phyloP scores from a whole-genome alignment of 2,888 invertebrate genomes.

The Zygaena filipendulae region DNA sequence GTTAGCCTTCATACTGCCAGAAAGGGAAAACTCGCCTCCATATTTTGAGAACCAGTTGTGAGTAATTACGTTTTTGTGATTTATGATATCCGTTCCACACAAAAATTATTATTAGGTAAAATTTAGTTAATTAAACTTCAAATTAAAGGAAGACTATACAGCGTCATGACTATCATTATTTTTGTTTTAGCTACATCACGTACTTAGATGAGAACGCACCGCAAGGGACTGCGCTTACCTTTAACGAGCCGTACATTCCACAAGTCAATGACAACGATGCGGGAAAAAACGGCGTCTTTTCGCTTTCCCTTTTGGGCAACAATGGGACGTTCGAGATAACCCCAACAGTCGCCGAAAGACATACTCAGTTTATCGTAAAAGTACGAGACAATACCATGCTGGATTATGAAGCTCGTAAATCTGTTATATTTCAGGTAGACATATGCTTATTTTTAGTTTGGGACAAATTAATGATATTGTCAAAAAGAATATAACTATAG shows the following conservation, averaged over 20 bases:
- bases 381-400: constrained; percentile 84
- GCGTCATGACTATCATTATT: not conserved
- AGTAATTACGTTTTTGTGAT: constrained; percentile 28
- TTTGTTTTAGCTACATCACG: constrained; percentile 73
- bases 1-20: constrained; percentile 84
- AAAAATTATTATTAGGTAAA: not conserved
- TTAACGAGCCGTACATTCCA: constrained; percentile 77
- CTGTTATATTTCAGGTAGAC: constrained; percentile 78
- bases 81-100: not conserved
- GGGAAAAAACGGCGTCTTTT: constrained; percentile 86
- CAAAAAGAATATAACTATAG: no score
- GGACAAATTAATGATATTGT: not conserved
- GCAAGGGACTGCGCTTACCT: constrained; percentile 80
- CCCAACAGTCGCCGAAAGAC: constrained; percentile 84
- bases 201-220: constrained; percentile 84
- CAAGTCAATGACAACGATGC: constrained; percentile 81
- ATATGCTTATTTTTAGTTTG: no score
- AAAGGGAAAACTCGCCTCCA: constrained; percentile 79
- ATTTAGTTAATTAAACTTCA: no score
- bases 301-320: constrained; percentile 79
- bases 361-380: constrained; percentile 81
- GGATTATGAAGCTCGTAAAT: constrained; percentile 85
- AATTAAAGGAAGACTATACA: no score
- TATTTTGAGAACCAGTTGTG: constrained; percentile 84
- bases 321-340: constrained; percentile 91